Conservation (phyloP, 2,888 invertebrate species). For the Anodontia alba region DNA sequence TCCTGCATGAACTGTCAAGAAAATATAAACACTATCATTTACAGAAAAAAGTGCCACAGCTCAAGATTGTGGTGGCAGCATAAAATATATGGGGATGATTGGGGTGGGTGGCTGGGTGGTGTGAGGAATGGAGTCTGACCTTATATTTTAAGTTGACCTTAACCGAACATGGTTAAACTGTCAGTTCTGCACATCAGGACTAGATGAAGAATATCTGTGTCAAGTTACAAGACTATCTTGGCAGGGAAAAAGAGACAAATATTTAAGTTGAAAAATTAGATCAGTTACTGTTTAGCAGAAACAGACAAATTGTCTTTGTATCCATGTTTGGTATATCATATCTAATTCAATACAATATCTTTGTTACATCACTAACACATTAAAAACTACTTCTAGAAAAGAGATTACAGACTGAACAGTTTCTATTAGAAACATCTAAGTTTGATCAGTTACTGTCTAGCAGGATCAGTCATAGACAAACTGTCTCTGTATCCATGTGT, state of each 20-base stretch:
- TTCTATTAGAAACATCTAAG: no score
- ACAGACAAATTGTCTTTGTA: slow-evolving; percentile 42
- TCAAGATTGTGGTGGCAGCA: background rate
- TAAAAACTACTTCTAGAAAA: no score
- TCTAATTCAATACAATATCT: slow-evolving; percentile 13
- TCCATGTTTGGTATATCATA: slow-evolving; percentile 40
- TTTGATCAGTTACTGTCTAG: slow-evolving; percentile 44
- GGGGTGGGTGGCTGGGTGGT: no score
- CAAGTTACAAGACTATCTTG: no score
- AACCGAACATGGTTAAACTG: no score
- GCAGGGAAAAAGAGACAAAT: no score
- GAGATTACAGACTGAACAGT: no score
- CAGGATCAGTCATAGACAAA: slow-evolving; percentile 1
- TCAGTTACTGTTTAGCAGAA: slow-evolving; percentile 67
- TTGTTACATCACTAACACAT: background rate
- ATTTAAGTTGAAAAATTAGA: background rate
- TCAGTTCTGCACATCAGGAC: no score
- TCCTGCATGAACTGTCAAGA: slow-evolving; percentile 91
- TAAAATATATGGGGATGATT: background rate
- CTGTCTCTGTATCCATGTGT: slow-evolving; percentile 17
- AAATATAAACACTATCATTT: no score
- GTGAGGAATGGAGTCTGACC: no score
- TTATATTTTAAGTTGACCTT: no score
- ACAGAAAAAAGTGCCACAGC: background rate
- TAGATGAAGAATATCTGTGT: no score